These are phyloP conservation scores for Semaprochilodus insignis DNA, from an alignment of 2,797 vertebrate species.

Conservation along the genomic window DNA sequence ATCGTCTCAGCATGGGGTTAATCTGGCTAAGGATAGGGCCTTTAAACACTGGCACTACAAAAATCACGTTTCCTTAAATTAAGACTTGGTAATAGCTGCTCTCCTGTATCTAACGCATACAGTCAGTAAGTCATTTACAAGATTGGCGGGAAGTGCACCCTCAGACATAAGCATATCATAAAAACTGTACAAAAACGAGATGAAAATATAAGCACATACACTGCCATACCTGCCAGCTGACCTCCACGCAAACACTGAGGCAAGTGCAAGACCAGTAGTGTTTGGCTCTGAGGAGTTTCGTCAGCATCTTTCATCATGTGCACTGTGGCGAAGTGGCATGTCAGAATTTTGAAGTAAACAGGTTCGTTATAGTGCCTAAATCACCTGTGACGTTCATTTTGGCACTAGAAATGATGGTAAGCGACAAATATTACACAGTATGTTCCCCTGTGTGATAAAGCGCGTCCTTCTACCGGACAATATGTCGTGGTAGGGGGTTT, in stretches of 20 bases:
- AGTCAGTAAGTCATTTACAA: neutral
- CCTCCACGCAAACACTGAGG: neutral
- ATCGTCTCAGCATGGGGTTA: neutral
- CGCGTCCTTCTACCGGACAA: too few species aligned
- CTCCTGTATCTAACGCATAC: neutral
- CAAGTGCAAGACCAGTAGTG: neutral
- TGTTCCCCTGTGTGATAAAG: too few species aligned
- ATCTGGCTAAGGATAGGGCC: neutral
- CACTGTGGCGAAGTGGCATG: neutral
- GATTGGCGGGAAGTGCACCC: neutral
- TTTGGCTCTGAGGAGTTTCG: neutral
- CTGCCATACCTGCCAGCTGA: neutral
- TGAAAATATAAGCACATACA: neutral
- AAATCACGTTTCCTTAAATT: neutral
- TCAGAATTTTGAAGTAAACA: neutral
- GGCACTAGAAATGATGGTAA: neutral
- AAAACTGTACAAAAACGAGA: constrained; percentile 19
- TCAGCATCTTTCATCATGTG: neutral
- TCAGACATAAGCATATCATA: neutral
- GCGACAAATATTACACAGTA: neutral
- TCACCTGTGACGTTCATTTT: neutral
- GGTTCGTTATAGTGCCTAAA: neutral
- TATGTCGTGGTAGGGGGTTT: too few species aligned
- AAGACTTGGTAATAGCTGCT: neutral
- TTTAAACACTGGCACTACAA: neutral